These are phyloP conservation scores for Drosophila algonquin DNA, from an alignment of 2,888 invertebrate species.

Conservation along the genomic window DNA sequence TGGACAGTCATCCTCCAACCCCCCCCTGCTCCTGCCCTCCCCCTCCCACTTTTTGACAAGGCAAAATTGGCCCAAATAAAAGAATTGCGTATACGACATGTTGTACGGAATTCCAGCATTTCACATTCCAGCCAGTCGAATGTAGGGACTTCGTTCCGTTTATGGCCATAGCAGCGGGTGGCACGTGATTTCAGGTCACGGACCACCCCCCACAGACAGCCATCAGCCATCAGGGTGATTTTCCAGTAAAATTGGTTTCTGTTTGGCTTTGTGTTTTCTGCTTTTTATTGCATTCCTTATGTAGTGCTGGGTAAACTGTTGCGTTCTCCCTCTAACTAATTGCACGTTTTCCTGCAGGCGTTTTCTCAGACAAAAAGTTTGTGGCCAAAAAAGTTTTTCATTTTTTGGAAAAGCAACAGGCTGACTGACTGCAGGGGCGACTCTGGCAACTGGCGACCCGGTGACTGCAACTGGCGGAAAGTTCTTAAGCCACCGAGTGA, in stretches of 20 bases:
- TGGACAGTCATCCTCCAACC: constrained; percentile 36
- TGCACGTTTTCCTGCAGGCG: constrained; percentile 41
- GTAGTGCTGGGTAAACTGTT: constrained; percentile 19
- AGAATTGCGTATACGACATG: constrained; percentile 56
- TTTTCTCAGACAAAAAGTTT: constrained; percentile 37
- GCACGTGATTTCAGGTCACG: constrained; percentile 52
- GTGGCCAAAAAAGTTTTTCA: constrained; percentile 19
- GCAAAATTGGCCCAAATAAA: constrained; percentile 59
- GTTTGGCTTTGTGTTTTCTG: neutral
- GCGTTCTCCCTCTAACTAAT: constrained; percentile 36
- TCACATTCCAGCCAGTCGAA: constrained; percentile 23
- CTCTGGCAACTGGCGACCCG: neutral
- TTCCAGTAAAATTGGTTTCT: constrained; percentile 29
- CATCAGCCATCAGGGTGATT: constrained; percentile 14
- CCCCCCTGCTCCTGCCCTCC: too few relatives aligned
- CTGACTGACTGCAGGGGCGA: constrained; percentile 10
- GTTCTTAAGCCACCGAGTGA: constrained; percentile 48
- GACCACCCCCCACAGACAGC: constrained; percentile 32
- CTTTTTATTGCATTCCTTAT: constrained; percentile 21
- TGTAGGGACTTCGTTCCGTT: constrained; percentile 23
- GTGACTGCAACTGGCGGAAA: constrained; percentile 10
- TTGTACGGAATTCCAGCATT: constrained; percentile 42
- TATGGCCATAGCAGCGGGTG: constrained; percentile 45
- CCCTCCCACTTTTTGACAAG: constrained; percentile 8
- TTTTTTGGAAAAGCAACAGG: constrained; percentile 43